phyloP scores from a whole-genome alignment of 37 sponge, comb jelly and placozoan genomes.

The Spongia lamella region DNA sequence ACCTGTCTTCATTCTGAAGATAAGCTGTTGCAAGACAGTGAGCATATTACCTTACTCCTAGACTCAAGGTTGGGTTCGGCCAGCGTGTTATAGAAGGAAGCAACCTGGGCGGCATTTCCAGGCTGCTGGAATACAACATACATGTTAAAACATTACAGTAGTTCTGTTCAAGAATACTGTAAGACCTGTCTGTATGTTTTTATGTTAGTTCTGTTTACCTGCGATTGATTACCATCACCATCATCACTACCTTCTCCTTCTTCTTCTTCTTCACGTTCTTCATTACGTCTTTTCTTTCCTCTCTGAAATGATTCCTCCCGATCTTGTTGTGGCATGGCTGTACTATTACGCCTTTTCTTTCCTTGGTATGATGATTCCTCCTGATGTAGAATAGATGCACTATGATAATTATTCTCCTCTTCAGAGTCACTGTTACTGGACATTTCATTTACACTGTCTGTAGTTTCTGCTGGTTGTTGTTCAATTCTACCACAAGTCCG shows the following conservation, averaged over 20 bases:
- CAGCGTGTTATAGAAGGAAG: constrained; percentile 65
- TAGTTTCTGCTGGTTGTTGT: background rate
- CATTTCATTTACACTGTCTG: no score
- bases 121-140: constrained; percentile 1
- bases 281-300: background rate
- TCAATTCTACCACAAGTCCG: background rate
- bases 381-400: no score
- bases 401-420: background rate
- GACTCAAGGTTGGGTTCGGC: constrained; percentile 63
- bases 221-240: background rate
- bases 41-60: constrained; percentile 50
- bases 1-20: no score
- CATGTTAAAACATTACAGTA: no score
- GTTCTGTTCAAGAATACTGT: no score
- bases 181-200: no score
- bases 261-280: constrained; percentile 27
- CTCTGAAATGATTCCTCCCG: background rate
- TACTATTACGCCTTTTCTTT: background rate
- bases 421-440: background rate
- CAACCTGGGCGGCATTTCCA: constrained; percentile 34
- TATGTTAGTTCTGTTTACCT: no score
- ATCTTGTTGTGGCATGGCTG: background rate
- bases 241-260: background rate
- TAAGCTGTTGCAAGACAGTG: background rate
- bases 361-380: background rate